phyloP scores from a whole-genome alignment of 2,113 vertebrate genomes.

The Eudyptes chrysolophus region DNA sequence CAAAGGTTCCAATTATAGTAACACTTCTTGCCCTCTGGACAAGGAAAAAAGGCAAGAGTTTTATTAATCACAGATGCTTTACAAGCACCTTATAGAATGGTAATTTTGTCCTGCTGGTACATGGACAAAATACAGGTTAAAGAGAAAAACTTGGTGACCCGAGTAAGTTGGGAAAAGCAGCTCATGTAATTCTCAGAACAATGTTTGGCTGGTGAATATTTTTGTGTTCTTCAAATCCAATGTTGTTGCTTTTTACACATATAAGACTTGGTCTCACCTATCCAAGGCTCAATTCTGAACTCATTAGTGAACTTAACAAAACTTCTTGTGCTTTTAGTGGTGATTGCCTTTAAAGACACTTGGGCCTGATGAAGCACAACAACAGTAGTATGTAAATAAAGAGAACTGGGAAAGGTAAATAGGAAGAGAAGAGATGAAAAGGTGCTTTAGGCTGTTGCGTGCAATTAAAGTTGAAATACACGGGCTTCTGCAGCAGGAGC shows the following conservation, averaged over 20 bases:
- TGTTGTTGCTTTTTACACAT: background rate
- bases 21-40: background rate
- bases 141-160: background rate
- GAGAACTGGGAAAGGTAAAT: background rate
- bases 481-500: background rate
- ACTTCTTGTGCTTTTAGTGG: background rate
- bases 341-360: background rate
- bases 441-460: background rate
- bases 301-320: background rate
- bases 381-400: background rate
- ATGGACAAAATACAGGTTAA: background rate
- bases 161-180: background rate
- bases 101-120: background rate
- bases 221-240: background rate
- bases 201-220: background rate
- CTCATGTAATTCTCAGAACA: background rate
- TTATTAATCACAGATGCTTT: background rate
- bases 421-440: background rate
- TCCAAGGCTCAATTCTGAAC: background rate
- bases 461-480: constrained; percentile 6
- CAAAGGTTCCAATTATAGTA: background rate
- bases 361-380: background rate
- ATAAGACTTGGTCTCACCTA: background rate
- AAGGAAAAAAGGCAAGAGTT: background rate
- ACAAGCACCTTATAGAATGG: background rate